Percentiles rank a stretch among this genome's conserved stretches.
Conservation (phyloP, 1,140 invertebrate genomes). For the Tetramorium alpestre region DNA sequence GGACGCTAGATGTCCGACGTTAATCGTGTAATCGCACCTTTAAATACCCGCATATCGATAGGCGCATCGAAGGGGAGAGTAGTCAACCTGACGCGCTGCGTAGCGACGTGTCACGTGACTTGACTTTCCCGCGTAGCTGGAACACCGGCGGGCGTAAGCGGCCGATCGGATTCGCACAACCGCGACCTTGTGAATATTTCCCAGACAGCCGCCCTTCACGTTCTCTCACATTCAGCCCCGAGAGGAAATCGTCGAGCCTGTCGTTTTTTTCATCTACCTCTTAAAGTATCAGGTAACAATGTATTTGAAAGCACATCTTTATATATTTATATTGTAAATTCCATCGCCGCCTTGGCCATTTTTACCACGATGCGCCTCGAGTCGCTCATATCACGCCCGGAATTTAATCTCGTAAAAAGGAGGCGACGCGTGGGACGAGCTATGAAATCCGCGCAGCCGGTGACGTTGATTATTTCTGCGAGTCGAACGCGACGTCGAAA, state of each 20-base stretch:
- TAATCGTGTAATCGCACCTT: too few species aligned
- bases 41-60: not conserved
- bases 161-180: not conserved
- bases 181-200: not conserved
- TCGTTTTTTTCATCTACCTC: not conserved
- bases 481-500: conserved; percentile 15
- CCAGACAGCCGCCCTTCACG: too few species aligned
- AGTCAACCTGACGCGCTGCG: not conserved
- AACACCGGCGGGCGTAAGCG: not conserved
- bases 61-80: not conserved
- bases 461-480: conserved; percentile 51
- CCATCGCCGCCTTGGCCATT: not conserved
- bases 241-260: too few species aligned
- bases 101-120: not conserved
- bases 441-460: conserved; percentile 30
- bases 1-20: too few species aligned
- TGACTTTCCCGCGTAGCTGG: too few species aligned
- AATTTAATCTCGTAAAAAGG: conserved; percentile 47
- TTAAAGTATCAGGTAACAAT: not conserved
- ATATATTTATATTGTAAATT: conserved; percentile 18
- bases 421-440: not conserved
- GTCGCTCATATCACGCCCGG: not conserved
- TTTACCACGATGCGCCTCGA: not conserved
- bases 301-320: not conserved
- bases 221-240: too few species aligned